phyloP scores from a whole-genome alignment of 1,140 invertebrate species.

The Mamestra configurata region DNA sequence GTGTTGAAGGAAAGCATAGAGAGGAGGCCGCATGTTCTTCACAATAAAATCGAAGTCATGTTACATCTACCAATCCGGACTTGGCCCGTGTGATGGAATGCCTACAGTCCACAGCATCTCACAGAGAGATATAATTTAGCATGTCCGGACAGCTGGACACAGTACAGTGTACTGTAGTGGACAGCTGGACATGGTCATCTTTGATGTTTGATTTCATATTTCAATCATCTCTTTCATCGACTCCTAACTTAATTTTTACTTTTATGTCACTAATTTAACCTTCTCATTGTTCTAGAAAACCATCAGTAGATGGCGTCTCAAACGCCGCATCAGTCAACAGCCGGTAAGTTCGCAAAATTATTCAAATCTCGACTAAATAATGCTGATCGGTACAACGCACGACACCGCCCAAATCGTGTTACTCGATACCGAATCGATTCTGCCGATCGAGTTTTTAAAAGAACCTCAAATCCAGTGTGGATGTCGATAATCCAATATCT shows the following conservation, averaged over 20 bases:
- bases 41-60: no score
- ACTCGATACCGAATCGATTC: constrained; percentile 70
- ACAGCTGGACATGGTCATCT: no score
- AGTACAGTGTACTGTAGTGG: no score
- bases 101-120: no score
- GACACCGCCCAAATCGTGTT: constrained; percentile 70
- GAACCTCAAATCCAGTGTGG: constrained; percentile 69
- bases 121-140: no score
- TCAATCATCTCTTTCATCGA: neutral
- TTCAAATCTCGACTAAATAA: constrained; percentile 42
- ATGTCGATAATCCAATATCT: constrained; percentile 83
- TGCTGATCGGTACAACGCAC: constrained; percentile 35
- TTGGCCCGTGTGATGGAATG: no score
- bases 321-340: constrained; percentile 92
- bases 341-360: constrained; percentile 89
- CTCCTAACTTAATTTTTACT: constrained; percentile 60
- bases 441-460: constrained; percentile 66
- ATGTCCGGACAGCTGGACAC: no score
- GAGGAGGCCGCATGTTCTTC: no score
- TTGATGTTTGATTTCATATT: no score
- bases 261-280: constrained; percentile 54
- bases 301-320: constrained; percentile 91
- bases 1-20: no score
- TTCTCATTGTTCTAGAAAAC: constrained; percentile 91
- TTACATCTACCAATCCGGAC: no score